These are phyloP conservation scores for Orientallactaga sibirica DNA, from an alignment of 2,797 vertebrate genomes.

Conservation along the genomic window DNA sequence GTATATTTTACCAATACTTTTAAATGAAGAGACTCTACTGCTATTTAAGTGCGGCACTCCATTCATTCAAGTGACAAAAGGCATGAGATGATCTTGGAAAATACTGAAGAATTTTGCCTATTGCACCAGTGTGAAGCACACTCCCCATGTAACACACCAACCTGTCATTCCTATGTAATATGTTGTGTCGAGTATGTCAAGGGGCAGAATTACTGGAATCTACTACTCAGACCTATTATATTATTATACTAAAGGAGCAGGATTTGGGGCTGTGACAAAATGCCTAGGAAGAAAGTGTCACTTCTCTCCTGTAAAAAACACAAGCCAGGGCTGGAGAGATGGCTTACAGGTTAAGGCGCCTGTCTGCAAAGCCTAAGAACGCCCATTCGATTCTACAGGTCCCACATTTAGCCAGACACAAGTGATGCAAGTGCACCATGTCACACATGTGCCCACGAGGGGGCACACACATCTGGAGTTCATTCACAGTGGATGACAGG, in stretches of 20 bases:
- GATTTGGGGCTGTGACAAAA: not conserved
- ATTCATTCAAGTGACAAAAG: not conserved
- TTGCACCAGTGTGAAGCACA: not conserved
- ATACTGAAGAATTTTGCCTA: not conserved
- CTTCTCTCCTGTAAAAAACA: not conserved
- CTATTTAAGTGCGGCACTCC: not conserved
- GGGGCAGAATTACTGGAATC: not conserved
- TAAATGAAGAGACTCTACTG: constrained; percentile 25
- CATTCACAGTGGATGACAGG: too few relatives aligned
- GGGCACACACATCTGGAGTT: too few relatives aligned
- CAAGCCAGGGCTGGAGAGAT: not conserved
- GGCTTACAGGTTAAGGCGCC: too few relatives aligned
- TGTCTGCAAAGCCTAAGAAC: too few relatives aligned
- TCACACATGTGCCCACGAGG: too few relatives aligned
- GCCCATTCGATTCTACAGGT: too few relatives aligned
- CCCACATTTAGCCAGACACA: too few relatives aligned
- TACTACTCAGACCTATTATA: not conserved
- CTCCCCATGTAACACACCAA: not conserved
- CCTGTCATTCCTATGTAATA: not conserved
- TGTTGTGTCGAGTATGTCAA: not conserved
- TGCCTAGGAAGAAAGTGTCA: not conserved
- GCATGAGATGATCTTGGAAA: not conserved
- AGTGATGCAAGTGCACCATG: too few relatives aligned
- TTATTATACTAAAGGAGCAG: not conserved
- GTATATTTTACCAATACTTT: constrained; percentile 24